Conservation (phyloP, 2,113 vertebrate genomes). For the Charadrius vociferus region DNA sequence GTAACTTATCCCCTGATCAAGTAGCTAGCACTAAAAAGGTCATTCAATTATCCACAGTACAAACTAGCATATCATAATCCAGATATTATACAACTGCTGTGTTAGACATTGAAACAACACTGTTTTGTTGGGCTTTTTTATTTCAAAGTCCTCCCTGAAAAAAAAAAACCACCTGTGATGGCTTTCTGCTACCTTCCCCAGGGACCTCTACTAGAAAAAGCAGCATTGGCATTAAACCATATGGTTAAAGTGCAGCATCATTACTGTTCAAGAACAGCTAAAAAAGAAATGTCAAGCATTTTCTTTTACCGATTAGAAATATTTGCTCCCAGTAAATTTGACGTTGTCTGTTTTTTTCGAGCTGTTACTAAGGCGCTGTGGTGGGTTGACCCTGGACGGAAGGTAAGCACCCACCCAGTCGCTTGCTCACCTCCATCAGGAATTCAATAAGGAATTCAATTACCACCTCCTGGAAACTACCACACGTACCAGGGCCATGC, state of each 20-base stretch:
- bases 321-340: background rate
- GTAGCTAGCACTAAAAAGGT: background rate
- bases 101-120: background rate
- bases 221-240: background rate
- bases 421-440: accelerated
- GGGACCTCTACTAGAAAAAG: background rate
- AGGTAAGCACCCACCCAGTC: accelerated
- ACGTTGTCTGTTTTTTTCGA: background rate
- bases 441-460: background rate
- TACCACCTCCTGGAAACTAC: background rate
- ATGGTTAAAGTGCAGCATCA: background rate
- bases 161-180: background rate
- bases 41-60: background rate
- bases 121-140: background rate
- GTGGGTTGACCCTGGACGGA: accelerated
- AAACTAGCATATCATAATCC: background rate
- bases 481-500: background rate
- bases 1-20: background rate
- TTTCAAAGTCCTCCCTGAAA: background rate
- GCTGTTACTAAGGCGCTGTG: background rate
- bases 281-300: background rate
- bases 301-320: background rate
- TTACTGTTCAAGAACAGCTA: background rate
- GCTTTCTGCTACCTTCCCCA: background rate
- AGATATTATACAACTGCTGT: background rate